Base-by-base conservation (phyloP, 1,140 invertebrate species). In the Heliothis subflexa region DNA sequence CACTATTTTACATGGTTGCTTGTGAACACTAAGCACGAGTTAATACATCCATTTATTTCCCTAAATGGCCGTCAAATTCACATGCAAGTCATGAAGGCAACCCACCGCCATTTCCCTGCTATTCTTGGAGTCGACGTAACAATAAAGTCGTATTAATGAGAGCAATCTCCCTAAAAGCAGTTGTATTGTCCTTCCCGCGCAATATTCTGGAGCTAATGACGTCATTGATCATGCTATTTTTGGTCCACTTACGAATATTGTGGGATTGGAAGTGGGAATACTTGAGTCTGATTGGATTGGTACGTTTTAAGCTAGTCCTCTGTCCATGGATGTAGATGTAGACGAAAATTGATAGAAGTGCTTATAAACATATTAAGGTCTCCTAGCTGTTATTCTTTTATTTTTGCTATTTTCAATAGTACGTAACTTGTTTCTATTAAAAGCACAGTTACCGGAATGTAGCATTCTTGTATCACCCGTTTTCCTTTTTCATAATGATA, bases 161-260 rank as follows among this genome's bases (percentile, higher is more conserved):
- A 73, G 55, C 55, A 75, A 75, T 64, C 73, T 64, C n/a, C 59
- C 57, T 75, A 75, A 75, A 64, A 52, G 73, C 47, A 10, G 33
- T 62, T 28, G 18, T 75, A 50, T 75, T 52, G 73, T 75, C 73
- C 59, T 64, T 61, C 45, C 49, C 45, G 59, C 59, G 25, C 18
- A 74, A 59, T 40, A 59, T 75, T 18, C 21, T 21, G 45, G 13
- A 62, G 45, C 25, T 25, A 62, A 50, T 50, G 71, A 59, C 33
- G 73, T 62, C 57, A 64, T 75, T 18, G 49, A 25, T 75, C 47
- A 59, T 49, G 16, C 73, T 75, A 64, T 52, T 62, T 64, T 49
- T 33, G 57, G 16, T 25, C 16, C n/a, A 12, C 16, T 40, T 73
- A 21, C 25, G 13, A 47, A 40, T 14, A 16, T 40, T 25, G 11